phyloP scores from a whole-genome alignment of 1,140 invertebrate species.

The Oncopodura yosiiana region DNA sequence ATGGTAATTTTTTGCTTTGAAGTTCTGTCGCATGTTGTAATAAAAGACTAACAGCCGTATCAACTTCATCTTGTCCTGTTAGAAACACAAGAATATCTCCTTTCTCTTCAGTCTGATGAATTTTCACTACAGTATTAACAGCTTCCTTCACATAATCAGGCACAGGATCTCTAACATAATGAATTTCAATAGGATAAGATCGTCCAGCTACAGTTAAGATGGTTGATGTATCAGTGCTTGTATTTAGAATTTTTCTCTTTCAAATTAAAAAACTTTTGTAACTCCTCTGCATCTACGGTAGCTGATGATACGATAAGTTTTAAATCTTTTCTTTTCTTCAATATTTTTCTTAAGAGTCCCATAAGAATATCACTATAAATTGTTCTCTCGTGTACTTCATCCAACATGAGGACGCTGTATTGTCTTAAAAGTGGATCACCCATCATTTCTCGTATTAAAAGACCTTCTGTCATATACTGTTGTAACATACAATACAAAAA shows the following conservation, averaged over 20 bases:
- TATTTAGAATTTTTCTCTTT: conserved; percentile 42
- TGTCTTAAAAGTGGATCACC: conserved; percentile 78
- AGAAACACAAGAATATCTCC: conserved; percentile 91
- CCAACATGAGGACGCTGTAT: conserved; percentile 84
- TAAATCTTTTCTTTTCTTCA: conserved; percentile 72
- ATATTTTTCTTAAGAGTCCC: conserved; percentile 86
- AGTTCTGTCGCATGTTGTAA: conserved; percentile 50
- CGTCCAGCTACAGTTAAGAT: conserved; percentile 83
- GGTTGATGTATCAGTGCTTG: conserved; percentile 56
- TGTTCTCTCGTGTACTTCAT: conserved; percentile 93
- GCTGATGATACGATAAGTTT: conserved; percentile 87
- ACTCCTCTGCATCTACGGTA: conserved; percentile 80
- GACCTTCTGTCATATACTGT: conserved; percentile 91
- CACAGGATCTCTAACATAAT: conserved; percentile 56
- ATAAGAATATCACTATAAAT: conserved; percentile 88
- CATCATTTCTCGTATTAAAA: conserved; percentile 89
- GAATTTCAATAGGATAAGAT: conserved; percentile 73
- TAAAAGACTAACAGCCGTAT: conserved; percentile 57
- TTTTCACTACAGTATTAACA: conserved; percentile 78
- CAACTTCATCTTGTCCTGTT: conserved; percentile 88
- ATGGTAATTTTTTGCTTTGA: conserved; percentile 14
- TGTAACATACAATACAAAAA: conserved; percentile 40
- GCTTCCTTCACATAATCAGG: conserved; percentile 81
- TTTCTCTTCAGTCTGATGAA: conserved; percentile 65
- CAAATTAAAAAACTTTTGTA: conserved; percentile 80